phyloP scores from a whole-genome alignment of 2,797 vertebrate genomes.

The Lemur catta region DNA sequence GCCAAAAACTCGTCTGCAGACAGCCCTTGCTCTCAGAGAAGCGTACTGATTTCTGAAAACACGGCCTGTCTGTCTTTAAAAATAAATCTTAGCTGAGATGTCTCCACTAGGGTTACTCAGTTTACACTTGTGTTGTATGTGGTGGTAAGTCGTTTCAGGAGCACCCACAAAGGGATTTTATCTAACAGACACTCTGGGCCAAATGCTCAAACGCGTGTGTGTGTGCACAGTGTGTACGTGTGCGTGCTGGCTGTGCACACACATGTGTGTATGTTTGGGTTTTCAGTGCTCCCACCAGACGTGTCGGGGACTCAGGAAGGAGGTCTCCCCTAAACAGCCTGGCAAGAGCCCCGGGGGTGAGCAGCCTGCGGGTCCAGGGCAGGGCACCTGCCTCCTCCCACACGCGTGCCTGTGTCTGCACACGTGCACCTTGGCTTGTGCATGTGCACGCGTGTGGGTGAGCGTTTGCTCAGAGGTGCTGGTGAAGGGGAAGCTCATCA shows the following conservation, averaged over 20 bases:
- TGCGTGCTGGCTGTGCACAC: background rate
- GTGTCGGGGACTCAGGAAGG: background rate
- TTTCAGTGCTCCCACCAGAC: background rate
- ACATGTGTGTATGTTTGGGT: rapidly evolving
- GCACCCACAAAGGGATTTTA: rapidly evolving
- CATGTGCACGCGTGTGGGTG: background rate
- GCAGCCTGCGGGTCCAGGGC: rapidly evolving
- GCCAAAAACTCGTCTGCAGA: constrained; percentile 4
- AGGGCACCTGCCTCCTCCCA: background rate
- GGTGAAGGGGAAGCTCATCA: too few relatives aligned
- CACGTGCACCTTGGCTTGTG: background rate
- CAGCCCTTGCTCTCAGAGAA: background rate
- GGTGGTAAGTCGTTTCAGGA: background rate
- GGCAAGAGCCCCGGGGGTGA: background rate
- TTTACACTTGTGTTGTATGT: rapidly evolving
- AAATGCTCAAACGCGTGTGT: rapidly evolving
- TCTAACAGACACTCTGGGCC: too few relatives aligned
- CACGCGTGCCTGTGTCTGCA: background rate
- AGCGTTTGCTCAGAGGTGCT: background rate
- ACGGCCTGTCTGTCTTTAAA: background rate
- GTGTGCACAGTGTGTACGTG: rapidly evolving
- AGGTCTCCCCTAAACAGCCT: background rate
- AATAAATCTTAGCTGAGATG: background rate
- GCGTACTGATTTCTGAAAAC: background rate
- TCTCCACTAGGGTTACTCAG: too few relatives aligned